A percentile compares a stretch with the other conserved stretches of the same genome.
phyloP scores from a whole-genome alignment of 2,113 vertebrate genomes.

The Panurus biarmicus region DNA sequence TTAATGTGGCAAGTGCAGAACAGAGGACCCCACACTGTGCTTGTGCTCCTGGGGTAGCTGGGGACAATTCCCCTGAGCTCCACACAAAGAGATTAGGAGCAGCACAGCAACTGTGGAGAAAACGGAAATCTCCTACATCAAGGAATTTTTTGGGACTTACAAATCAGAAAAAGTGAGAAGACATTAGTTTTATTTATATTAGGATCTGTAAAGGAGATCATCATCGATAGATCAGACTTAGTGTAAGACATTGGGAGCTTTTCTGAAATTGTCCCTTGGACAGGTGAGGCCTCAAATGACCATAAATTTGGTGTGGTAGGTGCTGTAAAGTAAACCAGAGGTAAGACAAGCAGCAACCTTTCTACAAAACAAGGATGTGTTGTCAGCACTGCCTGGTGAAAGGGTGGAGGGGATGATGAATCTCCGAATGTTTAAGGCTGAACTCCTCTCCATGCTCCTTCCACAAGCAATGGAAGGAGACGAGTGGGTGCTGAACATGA shows the following conservation, averaged over 20 bases:
- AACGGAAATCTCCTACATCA: background rate
- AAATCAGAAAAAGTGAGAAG: background rate
- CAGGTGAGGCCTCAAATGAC: background rate
- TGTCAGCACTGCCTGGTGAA: background rate
- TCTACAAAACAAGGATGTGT: background rate
- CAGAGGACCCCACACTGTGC: background rate
- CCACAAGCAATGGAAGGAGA: background rate
- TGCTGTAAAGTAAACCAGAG: background rate
- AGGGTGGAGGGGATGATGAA: background rate
- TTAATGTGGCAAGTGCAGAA: background rate
- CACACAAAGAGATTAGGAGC: background rate
- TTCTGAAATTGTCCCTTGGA: background rate
- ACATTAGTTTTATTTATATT: background rate
- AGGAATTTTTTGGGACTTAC: background rate
- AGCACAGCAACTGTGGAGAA: background rate
- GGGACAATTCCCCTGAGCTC: background rate
- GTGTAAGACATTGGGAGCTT: background rate
- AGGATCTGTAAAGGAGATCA: background rate
- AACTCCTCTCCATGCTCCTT: background rate
- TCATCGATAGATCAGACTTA: background rate
- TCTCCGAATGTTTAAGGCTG: background rate
- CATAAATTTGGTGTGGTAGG: background rate
- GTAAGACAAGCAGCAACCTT: background rate
- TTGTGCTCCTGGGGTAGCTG: background rate
- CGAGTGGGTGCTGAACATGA: background rate